These are phyloP conservation scores for Zeus faber DNA, from an alignment of 2,113 vertebrate genomes.

Conservation along the genomic window DNA sequence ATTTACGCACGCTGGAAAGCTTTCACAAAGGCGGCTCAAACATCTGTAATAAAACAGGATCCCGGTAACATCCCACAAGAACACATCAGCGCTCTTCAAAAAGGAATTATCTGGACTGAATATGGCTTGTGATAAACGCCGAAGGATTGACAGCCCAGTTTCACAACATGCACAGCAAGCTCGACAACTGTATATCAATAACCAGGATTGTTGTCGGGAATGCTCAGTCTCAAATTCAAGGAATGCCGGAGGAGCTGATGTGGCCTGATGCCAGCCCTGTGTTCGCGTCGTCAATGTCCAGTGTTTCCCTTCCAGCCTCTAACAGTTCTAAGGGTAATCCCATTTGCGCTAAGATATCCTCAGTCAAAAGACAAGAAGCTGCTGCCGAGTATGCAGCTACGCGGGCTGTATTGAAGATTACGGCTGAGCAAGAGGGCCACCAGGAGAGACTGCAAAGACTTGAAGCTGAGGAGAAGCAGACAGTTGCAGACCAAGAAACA, in stretches of 20 bases:
- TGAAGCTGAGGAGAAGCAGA: conserved; percentile 15
- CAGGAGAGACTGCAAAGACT: conserved; percentile 14
- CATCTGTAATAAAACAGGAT: too few relatives aligned
- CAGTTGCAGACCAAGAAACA: conserved; percentile 25
- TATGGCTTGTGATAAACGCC: too few relatives aligned
- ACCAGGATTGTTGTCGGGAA: neutral
- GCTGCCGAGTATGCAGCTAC: conserved; percentile 18
- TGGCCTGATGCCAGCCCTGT: neutral
- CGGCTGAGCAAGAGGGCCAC: conserved; percentile 18
- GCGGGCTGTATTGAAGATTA: conserved; percentile 14
- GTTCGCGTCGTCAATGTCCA: neutral
- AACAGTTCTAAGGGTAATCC: neutral
- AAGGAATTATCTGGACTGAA: too few relatives aligned
- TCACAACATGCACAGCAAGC: neutral
- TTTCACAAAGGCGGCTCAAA: too few relatives aligned
- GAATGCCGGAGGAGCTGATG: neutral
- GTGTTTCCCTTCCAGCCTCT: neutral
- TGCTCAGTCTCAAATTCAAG: neutral
- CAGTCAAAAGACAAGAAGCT: conserved; percentile 8
- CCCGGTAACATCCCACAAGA: too few relatives aligned
- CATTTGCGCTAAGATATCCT: neutral
- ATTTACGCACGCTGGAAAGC: too few relatives aligned
- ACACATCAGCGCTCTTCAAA: too few relatives aligned
- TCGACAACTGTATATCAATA: neutral
- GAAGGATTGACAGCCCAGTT: too few relatives aligned